Conservation (phyloP, 2,888 invertebrate genomes). For the Dolichomitus sp. region DNA sequence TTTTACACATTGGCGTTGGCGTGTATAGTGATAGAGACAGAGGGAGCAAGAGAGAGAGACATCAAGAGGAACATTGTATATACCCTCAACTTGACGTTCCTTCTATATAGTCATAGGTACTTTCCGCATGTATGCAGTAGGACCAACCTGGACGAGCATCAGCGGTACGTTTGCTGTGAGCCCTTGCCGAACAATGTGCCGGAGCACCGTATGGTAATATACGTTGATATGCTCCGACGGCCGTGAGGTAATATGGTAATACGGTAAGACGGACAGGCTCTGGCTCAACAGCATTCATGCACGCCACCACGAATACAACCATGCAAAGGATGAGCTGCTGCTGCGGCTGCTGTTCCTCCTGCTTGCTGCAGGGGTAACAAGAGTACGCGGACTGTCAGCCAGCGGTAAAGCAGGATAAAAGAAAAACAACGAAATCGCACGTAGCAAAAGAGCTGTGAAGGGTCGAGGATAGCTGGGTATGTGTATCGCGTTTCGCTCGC, state of each 20-base stretch:
- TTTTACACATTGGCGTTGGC: conserved; percentile 66
- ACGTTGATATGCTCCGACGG: conserved; percentile 67
- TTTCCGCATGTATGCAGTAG: conserved; percentile 16
- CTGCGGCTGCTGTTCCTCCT: conserved; percentile 33
- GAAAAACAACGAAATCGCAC: conserved; percentile 11
- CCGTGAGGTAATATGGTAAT: conserved; percentile 73
- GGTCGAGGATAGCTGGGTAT: conserved; percentile 29
- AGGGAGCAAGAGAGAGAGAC: conserved; percentile 27
- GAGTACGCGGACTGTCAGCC: conserved; percentile 61
- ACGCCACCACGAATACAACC: conserved; percentile 42
- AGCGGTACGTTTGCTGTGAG: conserved; percentile 47
- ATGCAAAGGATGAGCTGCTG: conserved; percentile 37
- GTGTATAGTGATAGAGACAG: conserved; percentile 26
- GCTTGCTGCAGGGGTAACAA: conserved; percentile 59
- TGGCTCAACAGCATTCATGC: conserved; percentile 59
- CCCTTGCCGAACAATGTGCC: conserved; percentile 60
- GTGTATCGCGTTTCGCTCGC: conserved; percentile 57
- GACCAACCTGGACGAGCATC: conserved; percentile 49
- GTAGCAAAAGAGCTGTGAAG: conserved; percentile 41
- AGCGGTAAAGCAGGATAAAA: conserved; percentile 40
- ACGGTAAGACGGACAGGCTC: conserved; percentile 64
- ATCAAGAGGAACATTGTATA: background rate
- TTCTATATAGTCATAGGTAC: background rate
- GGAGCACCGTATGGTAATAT: conserved; percentile 63
- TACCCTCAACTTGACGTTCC: background rate